Base-by-base conservation (phyloP, 2,113 vertebrate species). In the Osmerus eperlanus region DNA sequence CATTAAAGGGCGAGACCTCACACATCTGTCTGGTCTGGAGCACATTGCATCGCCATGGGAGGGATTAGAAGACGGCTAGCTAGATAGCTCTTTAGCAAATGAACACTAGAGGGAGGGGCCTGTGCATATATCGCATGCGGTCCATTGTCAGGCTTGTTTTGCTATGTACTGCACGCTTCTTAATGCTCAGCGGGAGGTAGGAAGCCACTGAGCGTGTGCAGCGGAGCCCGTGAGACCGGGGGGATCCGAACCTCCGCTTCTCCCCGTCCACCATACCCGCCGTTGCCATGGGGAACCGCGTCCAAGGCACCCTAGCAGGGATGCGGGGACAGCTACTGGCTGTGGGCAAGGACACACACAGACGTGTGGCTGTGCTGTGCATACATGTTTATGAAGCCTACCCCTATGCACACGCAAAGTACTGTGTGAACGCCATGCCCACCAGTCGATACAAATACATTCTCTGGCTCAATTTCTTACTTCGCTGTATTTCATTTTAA, bases 291-390 rank as follows among this genome's bases (percentile, higher is more conserved):
- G 55, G 65, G 65, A 47, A 67, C 52, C n/a, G 21, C 47, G 52
- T 52, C 65, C 65, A 67, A 4, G 32, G 65, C 23, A 12, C 52
- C n/a, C 14, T 21, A 47, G 25, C 21, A 52, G 51, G 15, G 51
- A 36, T 67, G 6, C 18, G 12, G 65, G 19, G 51, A 19, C 14
- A 67, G 65, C 65, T 67, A 67, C n/a, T 25, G 55, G 7, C 19
- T 58, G 55, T 58, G 55, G 16, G 55, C 62, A 64, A 64, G 4
- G 16, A 65, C 63, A 65, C 29, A 65, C 63, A 65, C 36, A 23
- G 1, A 16, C 32, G 41, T 32, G 29, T 32, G 29, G 29, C 2
- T 29, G 36, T 12, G 15, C 28, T 1, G 18, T 59, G 54, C 51
- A 3, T n/a, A 52, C 21, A 55, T 18, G 65, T 9, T 16, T 23